Base-by-base conservation (phyloP, 2,797 vertebrate genomes). In the Cossypha niveicapilla region DNA sequence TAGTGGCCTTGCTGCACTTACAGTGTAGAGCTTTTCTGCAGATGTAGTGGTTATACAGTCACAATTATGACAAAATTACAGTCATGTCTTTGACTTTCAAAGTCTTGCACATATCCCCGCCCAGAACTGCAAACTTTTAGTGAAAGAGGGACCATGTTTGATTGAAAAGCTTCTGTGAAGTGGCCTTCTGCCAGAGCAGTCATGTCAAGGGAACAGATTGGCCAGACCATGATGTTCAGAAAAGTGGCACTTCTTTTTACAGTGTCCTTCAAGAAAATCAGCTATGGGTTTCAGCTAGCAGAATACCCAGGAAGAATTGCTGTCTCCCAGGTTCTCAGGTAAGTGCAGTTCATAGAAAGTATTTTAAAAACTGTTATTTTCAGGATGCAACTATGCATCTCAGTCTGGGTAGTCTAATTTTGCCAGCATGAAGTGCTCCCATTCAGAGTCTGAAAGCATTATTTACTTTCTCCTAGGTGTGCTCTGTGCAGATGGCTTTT, bases 21-120 rank as follows among this genome's bases (percentile, higher is more conserved):
- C 3, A 35, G 4, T 9, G 9, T 35, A 78, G 57, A 71, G 11
- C 30, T 68, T 74, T 81, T 68, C 9, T 50, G 10, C 27, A 53
- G 10, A 7, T 65, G 7, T 13, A 44, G 25, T 8, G 10, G 18
- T 27, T 60, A 47, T 35, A n/a, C 39, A 25, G 32, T 24, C 28
- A 24, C 13, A 10, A 17, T 48, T 73, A 44, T 24, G n/a, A 34
- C 0, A 0, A 85, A 79, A 89, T 37, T 62, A 44, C 1, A 1
- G 14, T 21, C 8, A 58, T 19, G 11, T 28, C 24, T 76, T 84
- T 73, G 74, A 23, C 44, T 87, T 82, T 47, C 8, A 21, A 75
- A 39, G 32, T 62, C 51, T 74, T 90, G 58, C 16, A 7, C 0
- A 1, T 25, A 14, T 60, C 4, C 7, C 27, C 45, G n/a, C 45